Evolutionary conservation across 2,797 vertebrate genomes (phyloP), one percentile per base, ranked within the genome.

Genomic region (Passerculus sandwichensis): DNA sequence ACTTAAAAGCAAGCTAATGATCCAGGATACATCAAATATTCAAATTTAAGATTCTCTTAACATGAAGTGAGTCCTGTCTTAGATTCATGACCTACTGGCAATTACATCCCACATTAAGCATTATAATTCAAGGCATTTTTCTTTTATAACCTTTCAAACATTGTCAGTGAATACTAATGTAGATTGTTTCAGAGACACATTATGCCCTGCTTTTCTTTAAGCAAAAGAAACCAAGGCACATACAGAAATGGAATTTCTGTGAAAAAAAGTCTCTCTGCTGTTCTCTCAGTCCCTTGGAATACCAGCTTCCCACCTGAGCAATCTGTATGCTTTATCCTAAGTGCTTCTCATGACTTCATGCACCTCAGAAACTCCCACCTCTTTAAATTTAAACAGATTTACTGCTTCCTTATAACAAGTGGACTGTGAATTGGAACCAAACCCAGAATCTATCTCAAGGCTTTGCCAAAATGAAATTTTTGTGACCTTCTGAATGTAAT

Each of bases 1-100:
- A 83, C 74, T 94, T 93, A 91, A 87, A 95, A 93, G 92, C 86
- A 87, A 92, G 57, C 69, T 92, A 82, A 85, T 74, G 77, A 89
- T 91, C 64, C 47, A 45, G 66, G 67, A 71, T 50, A 74, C 38
- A 79, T 69, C 60, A 94, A 84, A 47, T 60, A 84, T 80, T 94
- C 69, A 91, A 74, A 89, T 57, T 72, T 47, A 85, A 73, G 86
- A 91, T 74, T 91, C 65, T 91, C 47, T 91, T 67, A 76, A 64
- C 60, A 83, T 65, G 45, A 85, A 77, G 30, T 47, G 78, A 93
- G 64, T 87, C 71, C 71, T 1, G 1, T 54, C 81, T 73, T 73
- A 92, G 67, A 87, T 91, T 89, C 72, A 77, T 85, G 91, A 91
- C 88, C 93, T 82, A 64, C 42, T 87, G 61, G 84, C 80, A 93